These are phyloP conservation scores for Bembecia ichneumoniformis DNA, from an alignment of 2,888 invertebrate genomes.

Conservation along the genomic window DNA sequence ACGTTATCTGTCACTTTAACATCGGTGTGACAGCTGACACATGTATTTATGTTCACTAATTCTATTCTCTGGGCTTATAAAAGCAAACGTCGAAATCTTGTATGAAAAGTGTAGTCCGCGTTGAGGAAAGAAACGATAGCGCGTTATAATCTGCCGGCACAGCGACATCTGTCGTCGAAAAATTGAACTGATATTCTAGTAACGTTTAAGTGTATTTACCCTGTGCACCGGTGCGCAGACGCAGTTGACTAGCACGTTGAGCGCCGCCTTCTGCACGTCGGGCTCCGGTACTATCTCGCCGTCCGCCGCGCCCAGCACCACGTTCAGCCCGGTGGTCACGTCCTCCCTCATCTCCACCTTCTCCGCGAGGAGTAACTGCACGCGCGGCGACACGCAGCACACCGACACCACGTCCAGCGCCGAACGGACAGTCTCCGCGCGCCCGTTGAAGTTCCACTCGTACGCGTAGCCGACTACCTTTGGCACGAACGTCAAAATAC, in stretches of 20 bases:
- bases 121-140: too few species aligned
- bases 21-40: too few species aligned
- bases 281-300: constrained; percentile 92
- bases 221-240: constrained; percentile 91
- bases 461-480: constrained; percentile 87
- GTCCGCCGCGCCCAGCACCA: constrained; percentile 88
- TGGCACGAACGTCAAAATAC: too few species aligned
- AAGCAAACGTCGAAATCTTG: too few species aligned
- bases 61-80: too few species aligned
- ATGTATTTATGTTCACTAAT: too few species aligned
- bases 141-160: too few species aligned
- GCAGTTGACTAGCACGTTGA: constrained; percentile 92
- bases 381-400: constrained; percentile 90
- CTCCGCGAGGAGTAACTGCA: constrained; percentile 80
- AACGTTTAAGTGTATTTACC: constrained; percentile 69
- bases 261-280: constrained; percentile 92
- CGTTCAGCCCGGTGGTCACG: constrained; percentile 83
- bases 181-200: too few species aligned
- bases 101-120: too few species aligned
- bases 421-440: constrained; percentile 57
- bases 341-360: constrained; percentile 83
- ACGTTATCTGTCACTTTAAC: too few species aligned
- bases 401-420: constrained; percentile 89
- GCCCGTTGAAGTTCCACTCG: constrained; percentile 87
- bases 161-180: too few species aligned